Base-by-base conservation (phyloP, 2,797 vertebrate genomes). In the Parambassis ranga region DNA sequence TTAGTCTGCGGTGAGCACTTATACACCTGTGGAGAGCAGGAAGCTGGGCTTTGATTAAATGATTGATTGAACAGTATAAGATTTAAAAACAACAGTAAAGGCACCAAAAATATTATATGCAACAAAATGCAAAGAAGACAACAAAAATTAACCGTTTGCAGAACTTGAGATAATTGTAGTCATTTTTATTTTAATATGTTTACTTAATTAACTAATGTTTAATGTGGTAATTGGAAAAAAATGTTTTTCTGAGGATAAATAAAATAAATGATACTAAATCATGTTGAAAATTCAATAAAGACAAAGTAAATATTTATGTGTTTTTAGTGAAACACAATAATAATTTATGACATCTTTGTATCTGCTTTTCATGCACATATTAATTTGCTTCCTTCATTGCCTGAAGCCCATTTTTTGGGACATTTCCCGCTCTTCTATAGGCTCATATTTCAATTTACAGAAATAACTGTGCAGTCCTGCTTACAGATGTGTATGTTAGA, bases 331-430 rank as follows among this genome's bases (percentile, higher is more conserved):
- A n/a, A n/a, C n/a, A n/a, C n/a, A n/a, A n/a, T n/a, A n/a, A n/a
- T n/a, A n/a, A n/a, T n/a, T n/a, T n/a, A n/a, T n/a, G n/a, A n/a
- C n/a, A n/a, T n/a, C n/a, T n/a, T n/a, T n/a, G n/a, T n/a, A n/a
- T n/a, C n/a, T n/a, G n/a, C 7, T 28, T 9, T 27, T 27, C 9
- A 71, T 65, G 46, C 51, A 79, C 74, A 73, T 76, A 1, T 28
- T 7, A 1, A n/a, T 24, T 18, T 1, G 1, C 50, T 33, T 4
- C 30, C 1, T 24, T 39, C 32, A 36, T 18, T 5, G 14, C 0
- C 35, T 37, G 19, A 23, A 66, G 65, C 71, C 28, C n/a, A n/a
- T n/a, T n/a, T n/a, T n/a, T n/a, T 11, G 6, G 5, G 42, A 4
- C 14, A 22, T 27, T 47, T 42, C n/a, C 48, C 2, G 10, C 10